These are phyloP conservation scores for Ichneumon xanthorius DNA, from an alignment of 2,888 invertebrate species.

Conservation along the genomic window DNA sequence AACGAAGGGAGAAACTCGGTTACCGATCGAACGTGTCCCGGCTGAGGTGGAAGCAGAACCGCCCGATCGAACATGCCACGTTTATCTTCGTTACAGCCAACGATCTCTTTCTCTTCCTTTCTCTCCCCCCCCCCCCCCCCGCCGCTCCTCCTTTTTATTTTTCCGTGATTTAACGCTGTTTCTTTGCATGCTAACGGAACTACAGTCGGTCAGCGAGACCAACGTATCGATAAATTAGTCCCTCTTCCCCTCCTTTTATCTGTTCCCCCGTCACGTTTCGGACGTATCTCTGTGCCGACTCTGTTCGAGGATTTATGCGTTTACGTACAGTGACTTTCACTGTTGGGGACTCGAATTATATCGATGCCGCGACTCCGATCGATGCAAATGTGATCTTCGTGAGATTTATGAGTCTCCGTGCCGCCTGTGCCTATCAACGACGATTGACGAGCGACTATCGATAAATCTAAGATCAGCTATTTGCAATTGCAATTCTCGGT, in stretches of 20 bases:
- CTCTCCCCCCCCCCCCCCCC: constrained; percentile 14
- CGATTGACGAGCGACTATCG: neutral
- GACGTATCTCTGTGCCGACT: neutral
- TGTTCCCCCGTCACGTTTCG: neutral
- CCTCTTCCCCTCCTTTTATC: constrained; percentile 25
- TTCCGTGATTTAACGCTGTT: constrained; percentile 25
- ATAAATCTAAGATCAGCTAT: neutral
- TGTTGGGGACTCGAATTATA: neutral
- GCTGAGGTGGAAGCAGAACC: constrained; percentile 30
- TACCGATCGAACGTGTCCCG: constrained; percentile 62
- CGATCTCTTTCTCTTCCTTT: constrained; percentile 15
- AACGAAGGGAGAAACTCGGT: constrained; percentile 32
- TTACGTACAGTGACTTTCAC: neutral
- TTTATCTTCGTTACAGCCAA: constrained; percentile 65
- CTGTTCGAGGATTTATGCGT: neutral
- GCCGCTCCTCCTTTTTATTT: constrained; percentile 18
- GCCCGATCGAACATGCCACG: constrained; percentile 50
- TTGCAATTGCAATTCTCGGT: neutral
- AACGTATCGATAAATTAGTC: constrained; percentile 38
- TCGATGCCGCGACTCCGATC: neutral
- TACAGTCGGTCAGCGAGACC: constrained; percentile 12
- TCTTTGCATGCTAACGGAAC: constrained; percentile 20
- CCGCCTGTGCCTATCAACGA: neutral
- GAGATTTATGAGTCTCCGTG: neutral
- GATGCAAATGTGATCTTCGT: neutral